Evolutionary conservation across 2,888 invertebrate genomes (phyloP), one percentile per base, ranked within the genome.

Genomic region (Lysandra coridon): DNA sequence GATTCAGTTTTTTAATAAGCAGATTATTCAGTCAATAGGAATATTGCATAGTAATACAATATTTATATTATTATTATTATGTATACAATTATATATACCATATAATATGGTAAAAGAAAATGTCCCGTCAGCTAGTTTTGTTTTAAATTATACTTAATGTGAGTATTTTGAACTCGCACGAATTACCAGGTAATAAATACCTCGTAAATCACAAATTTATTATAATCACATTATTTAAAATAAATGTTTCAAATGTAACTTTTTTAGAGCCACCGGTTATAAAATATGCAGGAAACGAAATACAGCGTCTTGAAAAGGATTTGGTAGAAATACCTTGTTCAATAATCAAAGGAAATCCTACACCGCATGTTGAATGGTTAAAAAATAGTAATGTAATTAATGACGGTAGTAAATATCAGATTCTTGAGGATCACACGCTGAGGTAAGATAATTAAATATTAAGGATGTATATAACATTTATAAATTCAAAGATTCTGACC

Each of bases 241-340:
- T 64, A 64, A 69, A 14, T 37, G 30, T 30, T 10, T 30, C 10
- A 62, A 62, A 62, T 30, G 10, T 64, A 64, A 57, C 1, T 14
- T 62, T 33, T 86, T 73, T 79, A 90, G 90, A 85, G 82, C 84
- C 85, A 4, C 89, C 90, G 4, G 78, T 40, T 14, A 87, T 89
- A 44, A 82, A 81, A 75, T 60, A 80, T 5, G 75, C 75, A 30
- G 12, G 12, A 1, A 57, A 84, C 2, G 80, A 5, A 62, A 82
- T 81, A 4, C 83, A 75, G n/a, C 82, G 81, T 23, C 89, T 87
- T 0, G 80, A 85, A 4, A 78, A 37, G 12, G 4, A 12, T 33
- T 17, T 75, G 6, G 79, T 88, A 0, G 80, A 64, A 0, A 79
- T 90, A 44, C 62, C 80, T 4, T 90, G 90, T 77, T 33, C 33